phyloP scores from a whole-genome alignment of 2,113 vertebrate genomes.

The Ardeotis arabs region DNA sequence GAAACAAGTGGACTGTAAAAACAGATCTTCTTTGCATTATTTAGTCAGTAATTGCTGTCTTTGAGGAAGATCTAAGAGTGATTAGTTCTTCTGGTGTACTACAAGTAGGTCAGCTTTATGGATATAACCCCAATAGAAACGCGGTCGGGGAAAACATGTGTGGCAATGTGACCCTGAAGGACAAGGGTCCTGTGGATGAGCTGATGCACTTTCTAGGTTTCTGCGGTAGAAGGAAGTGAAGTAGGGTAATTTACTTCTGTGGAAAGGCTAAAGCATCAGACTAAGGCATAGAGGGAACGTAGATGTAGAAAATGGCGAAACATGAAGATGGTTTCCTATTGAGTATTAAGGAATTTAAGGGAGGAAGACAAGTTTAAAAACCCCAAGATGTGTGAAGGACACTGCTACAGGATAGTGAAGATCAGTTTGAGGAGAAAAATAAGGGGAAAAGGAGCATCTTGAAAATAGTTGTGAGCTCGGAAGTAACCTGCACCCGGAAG shows the following conservation, averaged over 20 bases:
- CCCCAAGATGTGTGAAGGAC: not conserved
- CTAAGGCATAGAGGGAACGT: not conserved
- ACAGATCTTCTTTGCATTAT: not conserved
- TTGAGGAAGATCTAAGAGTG: constrained; percentile 1
- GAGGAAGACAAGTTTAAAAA: too few relatives aligned
- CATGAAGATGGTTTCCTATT: not conserved
- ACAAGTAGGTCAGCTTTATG: not conserved
- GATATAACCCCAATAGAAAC: not conserved
- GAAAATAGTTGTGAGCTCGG: not conserved
- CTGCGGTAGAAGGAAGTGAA: not conserved
- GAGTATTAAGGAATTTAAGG: not conserved
- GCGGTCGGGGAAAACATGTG: not conserved
- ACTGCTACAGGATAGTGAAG: not conserved
- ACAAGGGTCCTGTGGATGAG: not conserved
- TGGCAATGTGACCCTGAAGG: not conserved
- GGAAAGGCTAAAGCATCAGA: not conserved
- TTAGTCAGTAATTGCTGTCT: not conserved
- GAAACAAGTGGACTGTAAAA: constrained; percentile 9
- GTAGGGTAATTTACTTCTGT: not conserved
- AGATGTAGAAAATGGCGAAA: not conserved
- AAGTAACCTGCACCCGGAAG: not conserved
- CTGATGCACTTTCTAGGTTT: not conserved
- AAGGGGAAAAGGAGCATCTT: not conserved
- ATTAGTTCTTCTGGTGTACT: not conserved
- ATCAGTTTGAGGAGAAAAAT: not conserved